Percentiles rank a stretch among this genome's conserved stretches.
phyloP scores from a whole-genome alignment of 2,113 vertebrate genomes.

The Bubalus kerabau region DNA sequence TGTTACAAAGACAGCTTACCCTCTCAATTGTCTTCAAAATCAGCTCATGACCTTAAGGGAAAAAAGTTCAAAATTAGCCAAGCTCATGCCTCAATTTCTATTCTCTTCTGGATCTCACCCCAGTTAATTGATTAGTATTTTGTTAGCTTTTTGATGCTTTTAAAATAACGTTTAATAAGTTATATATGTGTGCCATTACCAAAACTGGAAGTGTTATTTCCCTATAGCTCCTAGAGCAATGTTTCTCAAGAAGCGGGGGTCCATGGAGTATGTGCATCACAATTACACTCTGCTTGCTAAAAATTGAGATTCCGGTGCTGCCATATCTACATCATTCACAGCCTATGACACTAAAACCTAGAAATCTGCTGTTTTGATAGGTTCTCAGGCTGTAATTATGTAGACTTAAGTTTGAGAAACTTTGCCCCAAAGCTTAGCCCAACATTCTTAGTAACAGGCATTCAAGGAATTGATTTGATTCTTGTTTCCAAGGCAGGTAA shows the following conservation, averaged over 20 bases:
- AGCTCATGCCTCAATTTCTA: background rate
- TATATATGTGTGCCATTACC: background rate
- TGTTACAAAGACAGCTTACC: background rate
- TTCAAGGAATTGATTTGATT: background rate
- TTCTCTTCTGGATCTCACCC: background rate
- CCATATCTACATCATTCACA: background rate
- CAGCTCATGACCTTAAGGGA: background rate
- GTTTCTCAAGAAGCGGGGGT: background rate
- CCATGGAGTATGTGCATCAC: background rate
- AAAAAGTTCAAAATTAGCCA: background rate
- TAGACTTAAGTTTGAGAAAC: slow-evolving; percentile 11
- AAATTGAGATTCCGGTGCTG: background rate
- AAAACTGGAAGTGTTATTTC: background rate
- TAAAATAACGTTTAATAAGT: background rate
- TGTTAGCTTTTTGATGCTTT: slow-evolving; percentile 5
- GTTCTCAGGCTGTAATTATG: background rate
- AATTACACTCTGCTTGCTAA: background rate
- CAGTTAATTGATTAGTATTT: background rate
- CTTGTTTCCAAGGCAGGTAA: background rate
- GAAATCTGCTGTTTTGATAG: background rate
- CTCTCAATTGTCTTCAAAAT: background rate
- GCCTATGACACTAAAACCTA: background rate
- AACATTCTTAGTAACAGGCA: background rate
- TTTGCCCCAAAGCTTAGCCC: background rate
- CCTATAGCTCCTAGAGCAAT: background rate